Percentiles rank a stretch among this genome's conserved stretches.
These are phyloP conservation scores for Drosophila willistoni DNA, from an alignment of 1,140 invertebrate species.

Conservation along the genomic window DNA sequence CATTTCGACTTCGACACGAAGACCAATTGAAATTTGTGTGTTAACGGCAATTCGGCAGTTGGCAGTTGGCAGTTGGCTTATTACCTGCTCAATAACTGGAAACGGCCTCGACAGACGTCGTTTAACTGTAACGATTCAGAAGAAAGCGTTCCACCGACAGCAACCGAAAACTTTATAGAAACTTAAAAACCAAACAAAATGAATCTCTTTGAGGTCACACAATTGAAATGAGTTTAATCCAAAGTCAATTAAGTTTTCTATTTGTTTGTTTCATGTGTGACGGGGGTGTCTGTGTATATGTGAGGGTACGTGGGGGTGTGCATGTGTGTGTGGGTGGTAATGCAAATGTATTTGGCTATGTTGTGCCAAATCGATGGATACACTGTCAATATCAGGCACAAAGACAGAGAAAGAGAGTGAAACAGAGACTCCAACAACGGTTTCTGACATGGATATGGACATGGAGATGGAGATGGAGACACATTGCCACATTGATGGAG, in stretches of 20 bases:
- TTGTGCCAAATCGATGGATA: conserved; percentile 10
- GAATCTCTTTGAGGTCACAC: conserved; percentile 62
- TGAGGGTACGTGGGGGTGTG: background rate
- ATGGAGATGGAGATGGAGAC: conserved; percentile 18
- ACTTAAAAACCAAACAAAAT: conserved; percentile 25
- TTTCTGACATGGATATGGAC: conserved; percentile 15
- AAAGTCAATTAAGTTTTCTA: conserved; percentile 47
- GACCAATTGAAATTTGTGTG: conserved; percentile 48
- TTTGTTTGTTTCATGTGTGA: conserved; percentile 9
- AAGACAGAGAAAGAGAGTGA: too few species aligned
- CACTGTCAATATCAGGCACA: conserved; percentile 17
- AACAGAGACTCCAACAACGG: conserved; percentile 33
- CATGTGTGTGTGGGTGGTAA: conserved; percentile 15
- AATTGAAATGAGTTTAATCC: conserved; percentile 45
- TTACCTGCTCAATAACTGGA: conserved; percentile 65
- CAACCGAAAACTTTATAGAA: conserved; percentile 24
- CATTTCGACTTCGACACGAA: conserved; percentile 9
- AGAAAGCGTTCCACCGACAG: conserved; percentile 66
- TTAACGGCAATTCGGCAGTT: conserved; percentile 38
- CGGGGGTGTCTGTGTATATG: conserved; percentile 25
- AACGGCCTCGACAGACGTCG: conserved; percentile 37
- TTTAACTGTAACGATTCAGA: conserved; percentile 48
- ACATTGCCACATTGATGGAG: conserved; percentile 36
- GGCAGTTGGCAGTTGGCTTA: conserved; percentile 31
- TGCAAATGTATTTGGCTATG: conserved; percentile 18